Percentiles rank a stretch among this genome's conserved stretches.
Evolutionary conservation across 1,140 invertebrate genomes (phyloP).

Genomic region (Teleogryllus occipitalis): DNA sequence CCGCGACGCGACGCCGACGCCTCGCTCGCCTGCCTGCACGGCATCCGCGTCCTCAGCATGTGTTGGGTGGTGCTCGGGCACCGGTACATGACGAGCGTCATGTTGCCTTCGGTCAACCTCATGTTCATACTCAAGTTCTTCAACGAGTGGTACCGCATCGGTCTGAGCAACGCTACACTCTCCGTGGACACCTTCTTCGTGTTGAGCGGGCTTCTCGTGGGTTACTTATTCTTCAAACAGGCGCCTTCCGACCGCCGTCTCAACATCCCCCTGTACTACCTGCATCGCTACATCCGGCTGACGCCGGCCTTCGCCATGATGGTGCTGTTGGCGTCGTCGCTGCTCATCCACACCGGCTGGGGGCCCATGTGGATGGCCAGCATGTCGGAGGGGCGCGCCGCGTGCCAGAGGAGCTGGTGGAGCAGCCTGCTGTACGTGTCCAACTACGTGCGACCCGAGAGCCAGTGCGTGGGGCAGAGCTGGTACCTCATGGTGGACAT

Average conservation of each 20-base stretch:
- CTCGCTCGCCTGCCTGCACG: background rate
- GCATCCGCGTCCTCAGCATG: background rate
- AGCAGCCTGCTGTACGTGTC: conserved; percentile 55
- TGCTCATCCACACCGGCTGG: conserved; percentile 26
- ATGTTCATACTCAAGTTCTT: background rate
- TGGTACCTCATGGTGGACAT: conserved; percentile 8
- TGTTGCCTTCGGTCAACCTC: conserved; percentile 27
- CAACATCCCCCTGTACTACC: conserved; percentile 33
- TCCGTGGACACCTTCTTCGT: conserved; percentile 49
- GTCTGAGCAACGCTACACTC: conserved; percentile 24
- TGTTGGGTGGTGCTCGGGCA: conserved; percentile 33
- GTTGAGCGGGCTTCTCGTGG: conserved; percentile 49
- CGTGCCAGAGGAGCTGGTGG: conserved; percentile 56
- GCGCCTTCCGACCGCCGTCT: conserved; percentile 25
- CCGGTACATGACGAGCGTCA: conserved; percentile 27
- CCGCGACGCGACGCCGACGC: background rate
- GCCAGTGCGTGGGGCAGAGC: background rate
- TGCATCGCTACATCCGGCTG: conserved; percentile 33
- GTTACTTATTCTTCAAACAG: conserved; percentile 45
- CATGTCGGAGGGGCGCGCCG: conserved; percentile 37
- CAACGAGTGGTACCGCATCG: background rate
- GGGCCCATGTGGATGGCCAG: conserved; percentile 42
- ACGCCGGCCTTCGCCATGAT: conserved; percentile 8
- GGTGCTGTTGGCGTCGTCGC: background rate
- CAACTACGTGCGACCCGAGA: conserved; percentile 36